Evolutionary conservation across 2,797 vertebrate species (phyloP).

Genomic region (Enteromius paludinosus): DNA sequence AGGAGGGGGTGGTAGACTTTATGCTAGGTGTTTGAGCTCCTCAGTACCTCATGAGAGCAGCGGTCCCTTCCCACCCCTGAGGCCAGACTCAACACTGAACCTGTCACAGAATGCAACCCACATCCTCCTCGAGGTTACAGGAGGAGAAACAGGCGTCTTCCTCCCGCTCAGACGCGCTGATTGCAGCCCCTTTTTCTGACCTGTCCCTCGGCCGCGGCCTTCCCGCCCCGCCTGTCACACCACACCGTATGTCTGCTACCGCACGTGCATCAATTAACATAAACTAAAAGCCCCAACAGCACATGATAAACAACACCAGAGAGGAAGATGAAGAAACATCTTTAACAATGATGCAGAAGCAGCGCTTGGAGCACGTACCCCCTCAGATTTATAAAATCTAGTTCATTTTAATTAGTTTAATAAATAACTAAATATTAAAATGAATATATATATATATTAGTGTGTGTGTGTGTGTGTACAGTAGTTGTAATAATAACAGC

Average conservation of each 20-base stretch:
- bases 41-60: constrained; percentile 57
- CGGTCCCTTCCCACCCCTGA: constrained; percentile 67
- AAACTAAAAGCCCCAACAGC: constrained; percentile 57
- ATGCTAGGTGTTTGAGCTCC: constrained; percentile 67
- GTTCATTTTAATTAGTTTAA: background rate
- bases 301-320: constrained; percentile 47
- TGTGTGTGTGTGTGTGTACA: too few relatives aligned
- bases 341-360: constrained; percentile 10
- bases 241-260: constrained; percentile 61
- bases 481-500: too few relatives aligned
- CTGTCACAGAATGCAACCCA: constrained; percentile 74
- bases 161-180: constrained; percentile 65
- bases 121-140: constrained; percentile 69
- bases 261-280: constrained; percentile 66
- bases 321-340: constrained; percentile 40
- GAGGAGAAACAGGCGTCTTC: constrained; percentile 69
- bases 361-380: background rate
- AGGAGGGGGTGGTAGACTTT: constrained; percentile 69
- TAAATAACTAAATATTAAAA: background rate
- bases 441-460: too few relatives aligned
- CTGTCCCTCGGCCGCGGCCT: constrained; percentile 63
- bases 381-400: background rate
- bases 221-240: constrained; percentile 61
- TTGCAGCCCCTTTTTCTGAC: constrained; percentile 54
- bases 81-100: constrained; percentile 71